Evolutionary conservation across 2,888 invertebrate species (phyloP), one percentile per base, ranked within the genome.

Genomic region (Lymantria monacha): DNA sequence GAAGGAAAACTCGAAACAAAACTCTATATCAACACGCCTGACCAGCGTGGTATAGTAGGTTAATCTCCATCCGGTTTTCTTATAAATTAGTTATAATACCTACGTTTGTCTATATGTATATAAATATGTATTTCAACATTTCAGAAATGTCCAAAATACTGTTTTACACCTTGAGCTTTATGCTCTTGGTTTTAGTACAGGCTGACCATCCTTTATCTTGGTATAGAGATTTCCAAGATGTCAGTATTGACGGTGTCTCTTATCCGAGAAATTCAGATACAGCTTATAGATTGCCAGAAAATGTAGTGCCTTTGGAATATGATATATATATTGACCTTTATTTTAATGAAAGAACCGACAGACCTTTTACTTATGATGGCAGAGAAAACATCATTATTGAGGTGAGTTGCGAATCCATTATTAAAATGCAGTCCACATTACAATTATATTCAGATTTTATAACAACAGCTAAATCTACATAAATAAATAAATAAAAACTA

Each of bases 331-430:
- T 91, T 7, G 86, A 90, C 59, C 66, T 91, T 0, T 88, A 72
- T 54, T 91, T 91, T 36, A 74, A 72, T 49, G 90, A 88, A 51
- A 74, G 78, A 38, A 62, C 68, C 1, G 81, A 85, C 7, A 78
- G 71, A 10, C 84, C 85, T 0, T 91, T 73, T 45, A 87, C 82
- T 59, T 91, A 79, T 59, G 85, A 88, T 61, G 91, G 91, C 31
- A 69, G 53, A 15, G 86, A 77, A 43, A 61, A 63, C 40, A 85
- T 90, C 42, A 57, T 74, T 42, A 75, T 91, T 53, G 76, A 86
- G 76, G 91, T 91, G 66, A 55, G 70, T 55, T 10, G 11, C 46
- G 8, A 31, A 10, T 30, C 9, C 9, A 5, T 37, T 37, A 12
- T 37, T 10, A 9, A 12, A 37, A n/a, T n/a, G n/a, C n/a, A 33